These are phyloP conservation scores for Leucophenga montana DNA, from an alignment of 2,888 invertebrate species.

Conservation along the genomic window DNA sequence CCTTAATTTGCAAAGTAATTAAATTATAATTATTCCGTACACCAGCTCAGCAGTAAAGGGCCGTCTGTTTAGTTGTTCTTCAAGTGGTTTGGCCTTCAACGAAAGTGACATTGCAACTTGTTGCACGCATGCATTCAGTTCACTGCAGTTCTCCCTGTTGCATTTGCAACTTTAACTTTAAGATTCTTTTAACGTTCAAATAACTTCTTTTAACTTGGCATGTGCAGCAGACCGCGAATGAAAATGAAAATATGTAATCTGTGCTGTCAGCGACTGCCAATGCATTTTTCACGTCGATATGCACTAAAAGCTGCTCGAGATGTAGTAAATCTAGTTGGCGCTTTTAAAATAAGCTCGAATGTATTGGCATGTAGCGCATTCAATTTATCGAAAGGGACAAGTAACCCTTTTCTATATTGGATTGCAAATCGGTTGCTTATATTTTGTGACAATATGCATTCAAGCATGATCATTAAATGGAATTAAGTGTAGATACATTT, in stretches of 20 bases:
- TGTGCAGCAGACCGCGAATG: not conserved
- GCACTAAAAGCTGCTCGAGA: too few relatives aligned
- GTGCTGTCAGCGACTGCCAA: not conserved
- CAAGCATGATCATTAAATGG: too few relatives aligned
- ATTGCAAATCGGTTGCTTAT: too few relatives aligned
- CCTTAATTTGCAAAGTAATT: constrained; percentile 18
- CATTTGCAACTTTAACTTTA: not conserved
- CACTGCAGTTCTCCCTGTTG: not conserved
- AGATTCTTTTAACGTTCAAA: too few relatives aligned
- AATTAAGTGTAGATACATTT: too few relatives aligned
- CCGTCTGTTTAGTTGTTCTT: not conserved
- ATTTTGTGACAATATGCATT: too few relatives aligned
- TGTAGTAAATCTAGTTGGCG: too few relatives aligned
- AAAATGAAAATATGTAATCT: not conserved
- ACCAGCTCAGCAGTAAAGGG: not conserved
- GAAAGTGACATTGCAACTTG: constrained; percentile 25
- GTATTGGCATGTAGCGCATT: too few relatives aligned
- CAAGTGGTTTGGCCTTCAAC: constrained; percentile 2
- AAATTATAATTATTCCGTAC: constrained; percentile 10
- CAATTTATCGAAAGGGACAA: too few relatives aligned
- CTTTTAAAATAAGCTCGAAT: too few relatives aligned
- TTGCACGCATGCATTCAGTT: constrained; percentile 4
- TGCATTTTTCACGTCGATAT: too few relatives aligned
- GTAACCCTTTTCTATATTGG: too few relatives aligned
- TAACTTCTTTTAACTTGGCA: not conserved